These are phyloP conservation scores for Trididemnum nubilum DNA, from an alignment of 23 tunicate species.

Conservation along the genomic window DNA sequence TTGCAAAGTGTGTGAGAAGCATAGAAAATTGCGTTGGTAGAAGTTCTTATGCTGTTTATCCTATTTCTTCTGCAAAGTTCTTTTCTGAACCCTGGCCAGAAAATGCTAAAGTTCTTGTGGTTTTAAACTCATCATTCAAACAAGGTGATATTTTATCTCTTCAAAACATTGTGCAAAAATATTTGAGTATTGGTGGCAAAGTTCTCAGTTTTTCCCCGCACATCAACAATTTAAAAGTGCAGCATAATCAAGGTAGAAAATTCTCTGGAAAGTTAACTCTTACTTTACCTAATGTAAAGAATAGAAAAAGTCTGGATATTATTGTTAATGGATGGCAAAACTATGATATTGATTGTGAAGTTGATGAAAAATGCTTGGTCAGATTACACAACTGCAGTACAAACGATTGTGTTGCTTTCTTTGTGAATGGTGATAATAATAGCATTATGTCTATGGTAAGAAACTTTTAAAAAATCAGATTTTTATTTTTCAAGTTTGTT, in stretches of 20 bases:
- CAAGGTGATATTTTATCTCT: background rate
- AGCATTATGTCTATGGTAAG: background rate
- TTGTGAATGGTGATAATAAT: background rate
- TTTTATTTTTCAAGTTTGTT: too few relatives aligned
- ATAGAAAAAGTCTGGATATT: background rate
- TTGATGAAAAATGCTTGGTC: background rate
- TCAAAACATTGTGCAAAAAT: constrained; percentile 6
- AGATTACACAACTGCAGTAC: background rate
- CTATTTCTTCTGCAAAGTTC: constrained; percentile 19
- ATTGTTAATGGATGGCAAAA: background rate
- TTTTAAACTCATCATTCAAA: constrained; percentile 10
- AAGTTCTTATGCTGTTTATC: constrained; percentile 45
- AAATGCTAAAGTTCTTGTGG: constrained; percentile 30
- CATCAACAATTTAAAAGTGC: too few relatives aligned
- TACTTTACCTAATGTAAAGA: background rate
- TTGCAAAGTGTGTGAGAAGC: background rate
- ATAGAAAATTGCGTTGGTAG: constrained; percentile 31
- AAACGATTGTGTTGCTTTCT: background rate
- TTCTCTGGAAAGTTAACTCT: background rate
- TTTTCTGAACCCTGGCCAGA: constrained; percentile 64
- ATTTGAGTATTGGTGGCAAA: constrained; percentile 51
- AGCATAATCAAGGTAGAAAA: background rate
- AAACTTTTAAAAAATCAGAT: too few relatives aligned
- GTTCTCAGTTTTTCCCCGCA: constrained; percentile 34
- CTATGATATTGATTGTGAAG: background rate